These are phyloP conservation scores for Oscheius sp. DNA, from an alignment of 2,888 invertebrate genomes.

Conservation along the genomic window DNA sequence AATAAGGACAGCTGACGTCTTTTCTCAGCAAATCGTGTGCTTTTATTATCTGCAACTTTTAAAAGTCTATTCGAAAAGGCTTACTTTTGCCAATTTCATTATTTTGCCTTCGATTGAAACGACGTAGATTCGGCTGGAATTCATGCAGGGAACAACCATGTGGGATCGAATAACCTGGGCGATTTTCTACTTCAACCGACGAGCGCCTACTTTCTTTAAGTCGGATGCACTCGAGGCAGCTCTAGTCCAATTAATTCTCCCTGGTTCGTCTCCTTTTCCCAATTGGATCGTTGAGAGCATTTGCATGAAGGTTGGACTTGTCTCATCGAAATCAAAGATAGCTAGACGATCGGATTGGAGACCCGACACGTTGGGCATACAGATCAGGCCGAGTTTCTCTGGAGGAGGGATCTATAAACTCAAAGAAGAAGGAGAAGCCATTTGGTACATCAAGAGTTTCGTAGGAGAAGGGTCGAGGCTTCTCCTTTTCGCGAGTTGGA, in stretches of 20 bases:
- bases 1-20: constrained; percentile 51
- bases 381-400: constrained; percentile 15
- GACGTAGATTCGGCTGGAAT: constrained; percentile 84
- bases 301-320: constrained; percentile 35
- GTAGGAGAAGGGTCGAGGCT: no score
- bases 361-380: constrained; percentile 26
- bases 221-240: constrained; percentile 35
- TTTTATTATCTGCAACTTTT: constrained; percentile 42
- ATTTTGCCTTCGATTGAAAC: constrained; percentile 75
- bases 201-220: not conserved
- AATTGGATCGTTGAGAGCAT: not conserved
- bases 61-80: not conserved
- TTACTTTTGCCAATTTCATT: constrained; percentile 6
- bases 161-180: constrained; percentile 76
- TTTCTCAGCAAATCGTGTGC: constrained; percentile 37
- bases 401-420: not conserved
- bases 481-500: not conserved
- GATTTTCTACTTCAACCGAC: not conserved
- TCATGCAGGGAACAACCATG: constrained; percentile 83
- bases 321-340: constrained; percentile 42
- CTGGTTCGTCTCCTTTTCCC: constrained; percentile 45
- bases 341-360: constrained; percentile 36
- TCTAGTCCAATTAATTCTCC: constrained; percentile 54
- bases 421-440: no score
- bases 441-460: no score